Base-by-base conservation (phyloP, 2,888 invertebrate genomes). In the Dugesia japonica region DNA sequence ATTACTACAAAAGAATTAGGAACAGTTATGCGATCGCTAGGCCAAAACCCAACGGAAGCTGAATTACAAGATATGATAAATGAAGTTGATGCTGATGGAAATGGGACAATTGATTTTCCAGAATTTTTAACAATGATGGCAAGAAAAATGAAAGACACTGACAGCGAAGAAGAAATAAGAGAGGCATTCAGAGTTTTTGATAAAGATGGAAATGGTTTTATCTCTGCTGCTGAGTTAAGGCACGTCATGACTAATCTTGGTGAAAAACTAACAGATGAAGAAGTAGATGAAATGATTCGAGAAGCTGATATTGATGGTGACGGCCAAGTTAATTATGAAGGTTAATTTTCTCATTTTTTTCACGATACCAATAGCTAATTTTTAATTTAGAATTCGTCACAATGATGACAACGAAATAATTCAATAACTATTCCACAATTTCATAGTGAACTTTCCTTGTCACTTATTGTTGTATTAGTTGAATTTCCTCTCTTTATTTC, bases 121-220 rank as follows among this genome's bases (percentile, higher is more conserved):
- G 97, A 98, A 88, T 98, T 98, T 89, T 89, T 98, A 84, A 95
- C 95, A 85, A 97, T 98, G 95, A 98, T 98, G 97, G 97, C 97
- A 84, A 90, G 95, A 85, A 98, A 97, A 94, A 78, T 78, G 77
- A 95, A 97, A 87, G 95, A 97, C 88, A 95, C 95, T 81, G 97
- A 98, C 88, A 83, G 93, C 86, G 94, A 94, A 89, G 94, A 95
- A 87, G 95, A 97, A 87, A 94, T 97, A 86, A 90, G 94, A 86
- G 95, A 97, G 87, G 95, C 95, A 82, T 92, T 95, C 90, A 90
- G 94, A 87, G 94, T 85, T 82, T 95, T 97, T 87, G 95, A 97
- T 88, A 94, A 95, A 76, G 95, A 97, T 88, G 94, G 94, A 86
- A 95, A 97, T 86, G 97, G 97, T 82, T 97, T 94, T 88, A 95